Evolutionary conservation across 2,888 invertebrate species (phyloP), one percentile per base, ranked within the genome.

Genomic region (Ophion obscuratus): DNA sequence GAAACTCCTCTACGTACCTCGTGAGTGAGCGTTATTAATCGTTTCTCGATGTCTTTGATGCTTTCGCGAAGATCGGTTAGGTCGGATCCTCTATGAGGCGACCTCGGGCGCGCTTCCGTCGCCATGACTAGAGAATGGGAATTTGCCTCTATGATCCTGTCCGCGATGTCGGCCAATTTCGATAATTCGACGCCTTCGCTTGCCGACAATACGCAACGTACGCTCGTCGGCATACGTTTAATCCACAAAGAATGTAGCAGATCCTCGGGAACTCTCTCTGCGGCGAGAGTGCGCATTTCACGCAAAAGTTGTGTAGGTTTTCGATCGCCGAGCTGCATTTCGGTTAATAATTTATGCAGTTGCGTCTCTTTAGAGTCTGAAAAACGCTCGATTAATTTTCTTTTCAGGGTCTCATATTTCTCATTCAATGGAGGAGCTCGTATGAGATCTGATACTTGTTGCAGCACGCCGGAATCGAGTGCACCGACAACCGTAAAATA

Each of bases 211-310:
- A 67, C 53, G 11, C 53, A 53, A 10, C 53, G 53, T 10, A 53
- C 53, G 44, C 40, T 70, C 5, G 44, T 68, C n/a, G 68, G 78
- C 78, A 78, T 78, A 2, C 78, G 61, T 57, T 78, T 36, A 1
- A 70, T 40, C 68, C 78, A 78, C 0, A 70, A 24, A 0, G 17
- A 53, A 4, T 59, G 67, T 1, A 68, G 59, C 0, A 68, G 20
- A 20, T 67, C 78, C 17, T 78, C 68, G 24, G 78, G 10, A 0
- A 78, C 61, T 7, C 61, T 57, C 9, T 70, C 62, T 10, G 61
- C 59, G 10, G 79, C 70, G 24, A 79, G 47, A 40, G 14, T 47
- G 0, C 47, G 44, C 79, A 79, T 79, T 27, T 79, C 79, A 4
- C 79, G 4, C 0, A 70, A 14, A 1, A 79, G 47, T 14, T 79